phyloP scores from a whole-genome alignment of 2,113 vertebrate species.

The Spea bombifrons region DNA sequence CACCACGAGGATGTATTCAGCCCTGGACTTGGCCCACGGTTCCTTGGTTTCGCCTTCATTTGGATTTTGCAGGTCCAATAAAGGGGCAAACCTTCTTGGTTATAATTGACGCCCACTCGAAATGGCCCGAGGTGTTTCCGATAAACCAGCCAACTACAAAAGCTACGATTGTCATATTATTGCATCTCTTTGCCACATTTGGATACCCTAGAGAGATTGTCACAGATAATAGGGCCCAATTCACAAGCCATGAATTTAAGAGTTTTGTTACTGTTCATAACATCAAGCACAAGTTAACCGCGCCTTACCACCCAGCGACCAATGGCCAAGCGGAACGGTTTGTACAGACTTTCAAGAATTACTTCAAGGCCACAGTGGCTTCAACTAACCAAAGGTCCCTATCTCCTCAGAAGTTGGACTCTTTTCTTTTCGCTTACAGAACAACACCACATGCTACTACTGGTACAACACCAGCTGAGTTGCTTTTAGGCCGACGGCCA shows the following conservation, averaged over 20 bases:
- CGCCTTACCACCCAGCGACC: background rate
- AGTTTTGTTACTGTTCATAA: background rate
- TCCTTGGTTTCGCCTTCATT: background rate
- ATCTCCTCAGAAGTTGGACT: no score
- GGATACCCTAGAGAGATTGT: background rate
- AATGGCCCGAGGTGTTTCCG: background rate
- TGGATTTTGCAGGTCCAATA: background rate
- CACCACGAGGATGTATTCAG: background rate
- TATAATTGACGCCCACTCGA: background rate
- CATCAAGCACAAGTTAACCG: conserved; percentile 2
- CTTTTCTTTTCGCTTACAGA: no score
- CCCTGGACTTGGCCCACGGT: background rate
- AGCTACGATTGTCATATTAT: background rate
- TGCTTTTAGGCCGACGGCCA: no score
- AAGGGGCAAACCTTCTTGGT: background rate
- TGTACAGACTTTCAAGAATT: background rate
- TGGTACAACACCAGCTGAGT: no score
- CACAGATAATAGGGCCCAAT: background rate
- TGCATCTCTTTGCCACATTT: background rate
- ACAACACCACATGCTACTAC: no score
- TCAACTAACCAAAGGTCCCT: background rate
- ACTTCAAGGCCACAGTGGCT: background rate
- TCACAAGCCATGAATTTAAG: background rate
- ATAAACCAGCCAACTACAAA: background rate
- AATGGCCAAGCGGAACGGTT: background rate